Evolutionary conservation across 1,140 invertebrate species (phyloP), one percentile per base, ranked within the genome.

Genomic region (Dreissena polymorpha): DNA sequence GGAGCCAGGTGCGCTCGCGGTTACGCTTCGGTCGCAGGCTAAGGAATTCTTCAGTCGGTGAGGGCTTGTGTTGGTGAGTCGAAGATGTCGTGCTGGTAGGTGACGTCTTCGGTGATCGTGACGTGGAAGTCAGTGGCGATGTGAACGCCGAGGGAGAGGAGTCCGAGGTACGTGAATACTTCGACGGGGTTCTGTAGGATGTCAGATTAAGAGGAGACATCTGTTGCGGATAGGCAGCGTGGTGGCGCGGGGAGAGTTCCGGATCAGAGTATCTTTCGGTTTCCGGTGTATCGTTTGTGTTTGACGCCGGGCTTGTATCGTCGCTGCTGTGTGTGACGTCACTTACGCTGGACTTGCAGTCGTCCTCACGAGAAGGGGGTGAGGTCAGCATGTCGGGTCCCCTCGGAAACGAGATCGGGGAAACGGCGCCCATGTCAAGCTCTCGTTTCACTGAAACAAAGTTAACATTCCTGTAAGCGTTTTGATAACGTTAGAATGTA

Each of bases 1-100:
- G 96, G 84, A 97, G 92, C 88, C 97, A 94, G 14, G 94, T 94
- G 55, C 91, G 87, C 80, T 91, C 91, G 12, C 91, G 84, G 76
- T 90, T 88, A 23, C 90, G 70, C 68, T 88, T 88, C n/a, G 79
- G 79, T 27, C 79, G 79, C 12, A 53, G 49, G 10, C 14, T 29
- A 12, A 39, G 18, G 25, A 85, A 63, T 23, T 83, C 77, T 14
- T 72, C 73, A 49, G 83, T 72, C n/a, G 78, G 76, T 14, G 83
- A 80, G 2, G 78, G 67, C 29, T 69, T 68, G 8, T 81, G 78
- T 27, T 88, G 85, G 13, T 83, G 77, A 14, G 55, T 65, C 8
- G 51, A 68, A 70, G 53, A 83, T 55, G 70, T 83, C 76, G 14
- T 81, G 79, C 69, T 88, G 71, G 16, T 50, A 71, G 57, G 68